Conservation (phyloP, 2,888 invertebrate species). For the Alsophila aescularia region DNA sequence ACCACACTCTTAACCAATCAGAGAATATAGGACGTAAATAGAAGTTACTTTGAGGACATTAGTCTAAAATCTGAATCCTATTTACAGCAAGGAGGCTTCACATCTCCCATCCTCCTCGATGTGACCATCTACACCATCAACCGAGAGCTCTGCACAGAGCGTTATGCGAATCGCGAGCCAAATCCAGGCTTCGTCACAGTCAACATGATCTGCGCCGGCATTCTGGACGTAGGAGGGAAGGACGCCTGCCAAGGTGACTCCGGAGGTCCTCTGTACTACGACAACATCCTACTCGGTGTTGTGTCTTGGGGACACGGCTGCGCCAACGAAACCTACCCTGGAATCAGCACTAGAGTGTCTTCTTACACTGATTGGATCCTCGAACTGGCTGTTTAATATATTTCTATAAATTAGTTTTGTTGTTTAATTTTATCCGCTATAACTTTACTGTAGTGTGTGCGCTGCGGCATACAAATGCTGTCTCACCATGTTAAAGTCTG, state of each 20-base stretch:
- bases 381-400: slow-evolving; percentile 2
- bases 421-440: not conserved
- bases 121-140: slow-evolving; percentile 59
- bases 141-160: slow-evolving; percentile 48
- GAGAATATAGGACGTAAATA: too few species aligned
- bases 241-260: slow-evolving; percentile 57
- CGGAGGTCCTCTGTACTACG: slow-evolving; percentile 64
- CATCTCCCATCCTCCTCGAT: slow-evolving; percentile 47
- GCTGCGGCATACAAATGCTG: too few species aligned
- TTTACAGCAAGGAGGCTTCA: slow-evolving; percentile 43
- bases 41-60: too few species aligned
- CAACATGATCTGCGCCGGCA: slow-evolving; percentile 59
- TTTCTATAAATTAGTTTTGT: not conserved
- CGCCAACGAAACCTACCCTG: slow-evolving; percentile 64
- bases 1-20: too few species aligned
- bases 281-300: slow-evolving; percentile 57
- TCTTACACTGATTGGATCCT: slow-evolving; percentile 47
- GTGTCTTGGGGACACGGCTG: slow-evolving; percentile 73
- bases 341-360: slow-evolving; percentile 66
- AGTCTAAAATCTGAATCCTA: not conserved
- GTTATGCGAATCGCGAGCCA: slow-evolving; percentile 44
- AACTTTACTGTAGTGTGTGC: too few species aligned
- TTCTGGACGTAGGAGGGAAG: slow-evolving; percentile 45
- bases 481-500: too few species aligned
- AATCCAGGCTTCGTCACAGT: slow-evolving; percentile 33